phyloP scores from a whole-genome alignment of 2,888 invertebrate species.

The Scaptodrosophila latifasciaeformis region DNA sequence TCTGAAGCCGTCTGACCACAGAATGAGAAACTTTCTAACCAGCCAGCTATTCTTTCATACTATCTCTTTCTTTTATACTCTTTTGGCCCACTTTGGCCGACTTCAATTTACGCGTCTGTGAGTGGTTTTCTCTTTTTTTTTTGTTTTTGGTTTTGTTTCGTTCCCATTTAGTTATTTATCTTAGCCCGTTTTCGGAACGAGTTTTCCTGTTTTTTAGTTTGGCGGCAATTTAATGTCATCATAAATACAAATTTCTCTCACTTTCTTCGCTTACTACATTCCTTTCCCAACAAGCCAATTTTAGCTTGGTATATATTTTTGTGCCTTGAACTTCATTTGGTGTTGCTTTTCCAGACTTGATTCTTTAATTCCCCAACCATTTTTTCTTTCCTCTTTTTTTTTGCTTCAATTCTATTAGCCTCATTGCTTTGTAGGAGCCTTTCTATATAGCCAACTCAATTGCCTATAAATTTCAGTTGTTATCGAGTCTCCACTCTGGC shows the following conservation, averaged over 20 bases:
- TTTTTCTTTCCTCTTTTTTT: constrained; percentile 23
- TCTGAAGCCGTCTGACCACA: constrained; percentile 35
- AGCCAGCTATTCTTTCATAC: no score
- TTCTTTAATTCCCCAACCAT: constrained; percentile 13
- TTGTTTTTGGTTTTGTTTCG: no score
- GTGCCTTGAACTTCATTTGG: constrained; percentile 47
- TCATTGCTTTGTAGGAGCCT: not conserved
- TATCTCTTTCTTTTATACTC: constrained; percentile 16
- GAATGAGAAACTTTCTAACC: constrained; percentile 31
- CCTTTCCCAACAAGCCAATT: no score
- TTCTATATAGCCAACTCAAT: constrained; percentile 31
- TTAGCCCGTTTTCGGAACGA: constrained; percentile 50
- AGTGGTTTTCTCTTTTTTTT: constrained; percentile 67
- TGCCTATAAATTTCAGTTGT: constrained; percentile 57
- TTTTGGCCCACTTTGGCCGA: constrained; percentile 4
- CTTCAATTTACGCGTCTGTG: constrained; percentile 62
- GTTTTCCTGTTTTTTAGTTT: constrained; percentile 26
- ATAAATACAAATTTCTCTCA: constrained; percentile 70
- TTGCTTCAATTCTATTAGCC: constrained; percentile 51
- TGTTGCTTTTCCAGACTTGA: not conserved
- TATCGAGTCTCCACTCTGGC: constrained; percentile 35
- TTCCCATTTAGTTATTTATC: constrained; percentile 53
- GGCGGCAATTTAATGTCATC: constrained; percentile 61
- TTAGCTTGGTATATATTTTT: no score
- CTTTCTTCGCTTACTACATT: no score